Base-by-base conservation (phyloP, 2,888 invertebrate genomes). In the Chymomyza caudatula region DNA sequence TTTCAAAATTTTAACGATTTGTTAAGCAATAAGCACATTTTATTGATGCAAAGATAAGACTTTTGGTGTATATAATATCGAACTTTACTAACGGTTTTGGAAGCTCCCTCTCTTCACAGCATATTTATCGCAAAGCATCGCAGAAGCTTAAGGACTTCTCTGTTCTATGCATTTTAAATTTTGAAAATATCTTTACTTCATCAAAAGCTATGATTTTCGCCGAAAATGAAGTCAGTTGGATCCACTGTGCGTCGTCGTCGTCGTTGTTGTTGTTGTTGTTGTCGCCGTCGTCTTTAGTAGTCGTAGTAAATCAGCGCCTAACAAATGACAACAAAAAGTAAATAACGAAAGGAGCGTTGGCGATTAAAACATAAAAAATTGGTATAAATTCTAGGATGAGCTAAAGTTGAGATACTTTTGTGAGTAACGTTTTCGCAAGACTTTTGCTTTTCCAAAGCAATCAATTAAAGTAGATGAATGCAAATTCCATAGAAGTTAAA, bases 221-320 rank as follows among this genome's bases (percentile, higher is more conserved):
- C n/a, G n/a, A n/a, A n/a, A n/a, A n/a, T n/a, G n/a, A n/a, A n/a
- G n/a, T n/a, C n/a, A n/a, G n/a, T n/a, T n/a, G n/a, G n/a, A n/a
- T n/a, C n/a, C n/a, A n/a, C n/a, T n/a, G n/a, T n/a, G n/a, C n/a
- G n/a, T n/a, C n/a, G n/a, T n/a, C 74, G 83, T 78, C 79, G 76
- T 76, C 74, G 66, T 47, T 60, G 61, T 51, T 61, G 60, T 11
- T 37, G 51, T 51, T 66, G 74, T 15, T 6, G n/a, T 13, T 25
- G 13, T 15, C 53, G n/a, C 3, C 53, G 19, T 19, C 29, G 23
- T 5, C 23, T 4, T 29, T 25, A 42, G 63, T 63, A 56, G 53
- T 51, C 44, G 15, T 65, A 84, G 67, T 84, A 84, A 79, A 79
- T 84, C 80, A 77, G 74, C 69, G 60, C 69, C 65, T 64, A 68